phyloP scores from a whole-genome alignment of 2,888 invertebrate genomes.

The Lepidocyrtinus sp. region DNA sequence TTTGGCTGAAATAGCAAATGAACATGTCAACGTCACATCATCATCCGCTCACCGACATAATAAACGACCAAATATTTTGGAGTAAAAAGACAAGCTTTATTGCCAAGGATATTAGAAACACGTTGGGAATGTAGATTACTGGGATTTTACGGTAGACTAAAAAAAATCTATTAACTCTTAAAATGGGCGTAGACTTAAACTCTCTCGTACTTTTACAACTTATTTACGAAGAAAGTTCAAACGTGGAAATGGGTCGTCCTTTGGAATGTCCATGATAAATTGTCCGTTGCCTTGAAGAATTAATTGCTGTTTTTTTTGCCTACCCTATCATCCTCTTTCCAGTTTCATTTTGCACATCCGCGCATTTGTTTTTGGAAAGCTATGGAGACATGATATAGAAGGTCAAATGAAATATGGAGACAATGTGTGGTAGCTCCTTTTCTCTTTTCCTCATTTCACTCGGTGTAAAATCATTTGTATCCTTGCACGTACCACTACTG shows the following conservation, averaged over 20 bases:
- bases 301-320: conserved; percentile 42
- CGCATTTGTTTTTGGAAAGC: conserved; percentile 21
- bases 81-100: too few species aligned
- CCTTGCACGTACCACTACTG: background rate
- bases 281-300: conserved; percentile 38
- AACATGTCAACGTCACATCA: conserved; percentile 55
- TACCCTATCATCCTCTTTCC: too few species aligned
- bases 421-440: conserved; percentile 30
- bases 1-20: conserved; percentile 51
- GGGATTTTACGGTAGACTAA: too few species aligned
- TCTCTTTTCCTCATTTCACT: conserved; percentile 19
- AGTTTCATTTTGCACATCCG: conserved; percentile 21
- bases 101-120: too few species aligned
- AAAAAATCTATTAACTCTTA: too few species aligned
- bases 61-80: too few species aligned
- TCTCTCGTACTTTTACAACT: too few species aligned
- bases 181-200: too few species aligned
- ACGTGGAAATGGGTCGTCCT: conserved; percentile 37
- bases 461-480: conserved; percentile 5
- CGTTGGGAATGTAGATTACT: too few species aligned
- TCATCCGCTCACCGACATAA: background rate
- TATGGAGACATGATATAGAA: conserved; percentile 30
- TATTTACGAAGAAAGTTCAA: conserved; percentile 10
- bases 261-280: conserved; percentile 53
- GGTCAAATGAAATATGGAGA: conserved; percentile 50